phyloP scores from a whole-genome alignment of 2,797 vertebrate species.

The Aselliscus stoliczkanus region DNA sequence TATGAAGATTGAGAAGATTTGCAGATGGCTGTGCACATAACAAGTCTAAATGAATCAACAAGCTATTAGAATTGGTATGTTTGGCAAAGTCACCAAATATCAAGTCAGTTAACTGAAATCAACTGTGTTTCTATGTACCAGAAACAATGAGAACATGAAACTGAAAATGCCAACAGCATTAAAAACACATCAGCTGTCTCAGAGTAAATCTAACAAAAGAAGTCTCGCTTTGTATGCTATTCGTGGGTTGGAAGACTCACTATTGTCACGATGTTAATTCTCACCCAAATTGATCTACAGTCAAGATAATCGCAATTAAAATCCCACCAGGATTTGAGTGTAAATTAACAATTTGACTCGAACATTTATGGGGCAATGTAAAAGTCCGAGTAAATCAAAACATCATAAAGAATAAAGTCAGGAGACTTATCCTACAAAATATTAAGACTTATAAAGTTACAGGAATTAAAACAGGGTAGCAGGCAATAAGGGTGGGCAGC shows the following conservation, averaged over 20 bases:
- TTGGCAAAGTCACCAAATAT: background rate
- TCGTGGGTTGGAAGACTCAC: background rate
- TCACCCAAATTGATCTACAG: background rate
- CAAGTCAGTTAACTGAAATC: background rate
- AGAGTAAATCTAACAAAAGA: background rate
- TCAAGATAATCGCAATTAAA: background rate
- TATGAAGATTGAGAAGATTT: background rate
- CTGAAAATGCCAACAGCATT: background rate
- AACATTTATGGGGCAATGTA: background rate
- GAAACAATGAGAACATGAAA: background rate
- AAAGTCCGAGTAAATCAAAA: background rate
- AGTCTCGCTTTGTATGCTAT: too few species aligned
- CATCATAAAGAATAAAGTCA: background rate
- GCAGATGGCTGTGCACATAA: background rate
- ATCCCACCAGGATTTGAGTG: background rate
- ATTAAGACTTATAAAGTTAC: background rate
- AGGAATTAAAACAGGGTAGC: background rate
- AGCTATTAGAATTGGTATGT: background rate
- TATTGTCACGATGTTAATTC: background rate
- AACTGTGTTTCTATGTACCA: background rate
- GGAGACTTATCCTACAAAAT: background rate
- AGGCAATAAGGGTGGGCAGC: background rate
- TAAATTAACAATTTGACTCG: background rate
- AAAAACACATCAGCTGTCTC: background rate
- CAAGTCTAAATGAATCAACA: background rate